Conservation (phyloP, 1,140 invertebrate genomes). For the Parasteatoda tepidariorum region DNA sequence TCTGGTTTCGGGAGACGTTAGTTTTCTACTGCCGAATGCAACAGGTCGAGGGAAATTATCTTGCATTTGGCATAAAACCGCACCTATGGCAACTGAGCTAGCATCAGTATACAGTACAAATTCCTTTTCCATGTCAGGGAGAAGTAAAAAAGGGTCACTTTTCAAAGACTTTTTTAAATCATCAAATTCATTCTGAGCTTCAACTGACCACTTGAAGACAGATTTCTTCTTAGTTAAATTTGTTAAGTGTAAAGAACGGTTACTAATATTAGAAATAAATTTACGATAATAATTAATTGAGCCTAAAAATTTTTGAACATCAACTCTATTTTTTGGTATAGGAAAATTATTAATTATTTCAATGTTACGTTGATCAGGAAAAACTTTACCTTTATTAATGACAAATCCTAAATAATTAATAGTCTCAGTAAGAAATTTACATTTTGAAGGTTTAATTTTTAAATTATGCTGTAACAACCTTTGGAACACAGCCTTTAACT, state of each 20-base stretch:
- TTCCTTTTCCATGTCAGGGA: too few relatives aligned
- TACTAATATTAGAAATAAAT: slow-evolving; percentile 68
- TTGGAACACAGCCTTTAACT: not conserved
- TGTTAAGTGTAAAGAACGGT: slow-evolving; percentile 66
- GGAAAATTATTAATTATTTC: slow-evolving; percentile 65
- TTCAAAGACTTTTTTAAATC: too few relatives aligned
- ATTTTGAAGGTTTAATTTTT: not conserved
- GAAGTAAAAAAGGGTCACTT: too few relatives aligned
- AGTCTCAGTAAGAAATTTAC: not conserved
- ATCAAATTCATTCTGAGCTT: too few relatives aligned
- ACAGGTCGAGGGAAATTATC: not conserved
- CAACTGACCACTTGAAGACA: too few relatives aligned
- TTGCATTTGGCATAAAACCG: not conserved
- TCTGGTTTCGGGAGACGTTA: not conserved
- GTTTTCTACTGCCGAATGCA: not conserved
- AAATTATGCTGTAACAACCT: not conserved
- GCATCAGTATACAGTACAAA: too few relatives aligned
- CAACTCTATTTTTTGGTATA: slow-evolving; percentile 66
- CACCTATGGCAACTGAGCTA: not conserved
- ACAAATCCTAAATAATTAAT: slow-evolving; percentile 9
- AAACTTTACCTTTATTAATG: slow-evolving; percentile 65
- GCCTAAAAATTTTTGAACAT: slow-evolving; percentile 69
- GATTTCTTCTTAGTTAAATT: too few relatives aligned
- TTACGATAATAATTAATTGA: slow-evolving; percentile 69
- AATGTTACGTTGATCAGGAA: slow-evolving; percentile 68